phyloP scores from a whole-genome alignment of 1,140 invertebrate species.

The Notospermus geniculatus region DNA sequence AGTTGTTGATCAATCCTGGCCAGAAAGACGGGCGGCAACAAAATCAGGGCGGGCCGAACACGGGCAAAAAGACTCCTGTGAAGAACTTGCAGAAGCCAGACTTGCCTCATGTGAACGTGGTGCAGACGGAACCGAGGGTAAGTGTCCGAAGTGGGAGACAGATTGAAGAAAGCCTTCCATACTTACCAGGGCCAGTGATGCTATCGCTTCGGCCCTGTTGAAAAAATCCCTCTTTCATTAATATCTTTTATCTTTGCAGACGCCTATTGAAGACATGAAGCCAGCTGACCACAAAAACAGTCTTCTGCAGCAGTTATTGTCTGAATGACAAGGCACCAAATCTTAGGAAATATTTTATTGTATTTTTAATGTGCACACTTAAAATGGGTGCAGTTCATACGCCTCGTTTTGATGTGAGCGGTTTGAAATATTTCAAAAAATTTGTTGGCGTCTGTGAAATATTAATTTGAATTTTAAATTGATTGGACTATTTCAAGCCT shows the following conservation, averaged over 20 bases:
- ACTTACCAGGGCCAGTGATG: too few relatives aligned
- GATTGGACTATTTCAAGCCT: too few relatives aligned
- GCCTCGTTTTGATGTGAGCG: too few relatives aligned
- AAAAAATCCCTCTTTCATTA: not conserved
- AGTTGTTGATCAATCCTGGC: conserved; percentile 26
- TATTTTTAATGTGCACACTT: too few relatives aligned
- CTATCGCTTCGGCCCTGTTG: too few relatives aligned
- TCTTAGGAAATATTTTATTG: too few relatives aligned
- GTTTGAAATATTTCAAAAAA: too few relatives aligned
- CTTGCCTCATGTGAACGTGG: conserved; percentile 26
- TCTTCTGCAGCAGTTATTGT: conserved; percentile 33
- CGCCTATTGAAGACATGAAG: conserved; percentile 28
- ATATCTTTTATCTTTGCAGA: conserved; percentile 23
- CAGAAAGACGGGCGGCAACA: not conserved
- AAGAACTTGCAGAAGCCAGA: not conserved
- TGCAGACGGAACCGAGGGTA: conserved; percentile 37
- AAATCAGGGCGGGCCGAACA: not conserved
- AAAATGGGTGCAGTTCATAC: too few relatives aligned
- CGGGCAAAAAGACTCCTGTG: conserved; percentile 6
- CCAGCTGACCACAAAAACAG: conserved; percentile 37
- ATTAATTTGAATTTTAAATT: too few relatives aligned
- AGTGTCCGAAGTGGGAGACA: too few relatives aligned
- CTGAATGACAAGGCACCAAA: conserved; percentile 25
- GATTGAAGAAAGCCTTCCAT: too few relatives aligned
- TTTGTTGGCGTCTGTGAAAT: too few relatives aligned